Conservation (phyloP, 2,113 vertebrate species). For the Gopherus flavomarginatus region DNA sequence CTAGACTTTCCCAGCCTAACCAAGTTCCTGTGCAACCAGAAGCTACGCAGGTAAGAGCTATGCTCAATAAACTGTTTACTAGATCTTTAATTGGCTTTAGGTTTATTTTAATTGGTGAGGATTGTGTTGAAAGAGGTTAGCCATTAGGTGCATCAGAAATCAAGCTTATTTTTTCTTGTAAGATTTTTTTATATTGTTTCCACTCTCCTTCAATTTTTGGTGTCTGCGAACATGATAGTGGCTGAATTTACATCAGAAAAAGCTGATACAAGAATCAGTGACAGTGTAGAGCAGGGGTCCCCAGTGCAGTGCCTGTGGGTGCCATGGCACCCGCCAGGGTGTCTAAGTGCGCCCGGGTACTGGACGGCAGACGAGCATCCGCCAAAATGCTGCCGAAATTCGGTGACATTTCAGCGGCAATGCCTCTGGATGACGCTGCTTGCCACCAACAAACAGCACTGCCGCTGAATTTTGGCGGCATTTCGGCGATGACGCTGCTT, state of each 20-base stretch:
- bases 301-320: too few relatives aligned
- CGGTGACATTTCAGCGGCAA: too few relatives aligned
- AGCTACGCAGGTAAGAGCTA: conserved; percentile 87
- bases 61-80: background rate
- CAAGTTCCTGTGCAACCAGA: conserved; percentile 90
- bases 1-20: conserved; percentile 88
- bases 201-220: background rate
- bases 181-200: background rate
- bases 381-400: too few relatives aligned
- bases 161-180: background rate
- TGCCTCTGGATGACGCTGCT: too few relatives aligned
- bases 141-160: background rate
- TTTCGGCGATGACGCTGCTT: too few relatives aligned
- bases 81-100: background rate
- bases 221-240: background rate
- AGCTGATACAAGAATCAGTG: background rate
- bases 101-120: background rate
- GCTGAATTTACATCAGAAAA: background rate
- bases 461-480: too few relatives aligned
- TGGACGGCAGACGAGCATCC: too few relatives aligned
- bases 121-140: background rate
- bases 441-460: too few relatives aligned
- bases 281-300: too few relatives aligned
- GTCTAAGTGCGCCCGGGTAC: too few relatives aligned
- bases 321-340: too few relatives aligned